Evolutionary conservation across 2,113 vertebrate species (phyloP).

Genomic region (Pogona vitticeps): DNA sequence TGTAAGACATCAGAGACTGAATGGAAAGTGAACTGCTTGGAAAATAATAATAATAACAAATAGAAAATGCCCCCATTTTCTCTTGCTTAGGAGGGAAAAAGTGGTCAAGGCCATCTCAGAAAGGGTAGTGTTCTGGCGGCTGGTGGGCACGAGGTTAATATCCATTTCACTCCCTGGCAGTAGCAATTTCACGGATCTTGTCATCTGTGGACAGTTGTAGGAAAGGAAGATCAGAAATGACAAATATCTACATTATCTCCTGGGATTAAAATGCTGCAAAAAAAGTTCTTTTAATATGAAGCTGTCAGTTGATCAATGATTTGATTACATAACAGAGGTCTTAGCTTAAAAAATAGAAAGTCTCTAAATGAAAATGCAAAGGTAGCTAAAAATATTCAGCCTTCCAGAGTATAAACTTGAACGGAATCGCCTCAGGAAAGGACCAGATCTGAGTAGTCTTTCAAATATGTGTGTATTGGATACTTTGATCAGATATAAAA

Average conservation of each 20-base stretch:
- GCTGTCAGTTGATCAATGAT: constrained; percentile 1
- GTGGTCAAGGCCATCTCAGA: constrained; percentile 47
- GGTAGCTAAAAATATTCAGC: constrained; percentile 15
- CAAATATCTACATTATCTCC: constrained; percentile 71
- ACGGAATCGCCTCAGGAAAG: constrained; percentile 4
- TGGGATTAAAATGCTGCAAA: constrained; percentile 68
- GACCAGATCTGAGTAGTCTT: constrained; percentile 15
- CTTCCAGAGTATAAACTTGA: neutral
- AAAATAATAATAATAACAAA: neutral
- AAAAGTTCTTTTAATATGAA: constrained; percentile 58
- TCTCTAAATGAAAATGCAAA: neutral
- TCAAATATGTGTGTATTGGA: constrained; percentile 3
- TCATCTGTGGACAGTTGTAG: constrained; percentile 66
- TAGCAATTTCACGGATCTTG: constrained; percentile 71
- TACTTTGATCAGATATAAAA: constrained; percentile 25
- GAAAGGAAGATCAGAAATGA: constrained; percentile 68
- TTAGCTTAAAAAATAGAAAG: neutral
- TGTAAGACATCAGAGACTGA: neutral
- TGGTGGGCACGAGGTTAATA: constrained; percentile 66
- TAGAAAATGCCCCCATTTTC: neutral
- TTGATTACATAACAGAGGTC: neutral
- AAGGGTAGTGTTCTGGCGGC: constrained; percentile 45
- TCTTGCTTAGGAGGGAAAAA: neutral
- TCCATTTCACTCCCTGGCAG: constrained; percentile 70
- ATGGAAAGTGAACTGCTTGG: neutral